phyloP scores from a whole-genome alignment of 1,140 invertebrate genomes.

The Ptiloglossa arizonensis region DNA sequence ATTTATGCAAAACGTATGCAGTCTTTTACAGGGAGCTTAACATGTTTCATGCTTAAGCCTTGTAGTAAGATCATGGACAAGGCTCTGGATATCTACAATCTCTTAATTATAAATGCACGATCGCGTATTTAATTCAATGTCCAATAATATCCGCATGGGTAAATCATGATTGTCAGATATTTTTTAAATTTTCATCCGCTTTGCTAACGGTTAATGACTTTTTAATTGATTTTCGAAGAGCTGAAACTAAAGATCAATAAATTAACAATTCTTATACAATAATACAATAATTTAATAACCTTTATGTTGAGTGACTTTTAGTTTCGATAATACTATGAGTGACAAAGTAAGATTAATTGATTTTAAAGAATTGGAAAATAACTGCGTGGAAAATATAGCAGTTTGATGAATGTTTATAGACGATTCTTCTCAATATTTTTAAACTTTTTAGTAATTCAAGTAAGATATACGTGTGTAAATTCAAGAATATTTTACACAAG shows the following conservation, averaged over 20 bases:
- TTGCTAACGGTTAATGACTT: background rate
- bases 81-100: conserved; percentile 34
- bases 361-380: no score
- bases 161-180: background rate
- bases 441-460: no score
- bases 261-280: background rate
- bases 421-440: no score
- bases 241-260: background rate
- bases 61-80: conserved; percentile 47
- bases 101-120: conserved; percentile 38
- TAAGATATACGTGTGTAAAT: no score
- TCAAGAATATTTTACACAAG: no score
- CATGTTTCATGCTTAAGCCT: background rate
- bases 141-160: background rate
- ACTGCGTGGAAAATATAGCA: no score
- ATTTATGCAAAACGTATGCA: conserved; percentile 24
- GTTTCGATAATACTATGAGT: no score
- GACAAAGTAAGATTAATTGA: no score
- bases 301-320: no score
- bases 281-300: no score
- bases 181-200: no score
- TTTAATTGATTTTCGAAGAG: background rate
- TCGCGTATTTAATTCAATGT: background rate
- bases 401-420: no score
- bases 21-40: conserved; percentile 18